Conservation (phyloP, 2,113 vertebrate species). For the Apteryx owenii region DNA sequence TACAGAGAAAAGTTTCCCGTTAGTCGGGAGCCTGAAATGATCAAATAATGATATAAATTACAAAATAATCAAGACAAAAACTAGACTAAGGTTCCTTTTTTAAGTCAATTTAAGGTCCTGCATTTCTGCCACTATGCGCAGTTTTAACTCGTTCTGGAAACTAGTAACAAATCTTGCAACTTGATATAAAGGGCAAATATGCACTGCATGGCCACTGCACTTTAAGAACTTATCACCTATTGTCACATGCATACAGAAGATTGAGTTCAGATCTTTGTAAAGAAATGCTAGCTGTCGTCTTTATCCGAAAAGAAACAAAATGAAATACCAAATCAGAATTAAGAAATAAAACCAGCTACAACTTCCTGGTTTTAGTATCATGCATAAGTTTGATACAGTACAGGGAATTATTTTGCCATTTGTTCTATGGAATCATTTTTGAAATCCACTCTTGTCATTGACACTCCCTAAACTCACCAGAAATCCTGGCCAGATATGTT, state of each 20-base stretch:
- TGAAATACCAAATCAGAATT: neutral
- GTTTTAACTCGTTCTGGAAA: neutral
- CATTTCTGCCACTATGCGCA: neutral
- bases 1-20: neutral
- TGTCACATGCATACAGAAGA: neutral
- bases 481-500: accelerated
- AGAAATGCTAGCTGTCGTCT: neutral
- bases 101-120: neutral
- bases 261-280: neutral
- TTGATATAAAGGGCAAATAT: neutral
- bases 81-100: neutral
- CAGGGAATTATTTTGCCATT: neutral
- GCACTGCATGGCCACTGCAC: neutral
- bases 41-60: neutral
- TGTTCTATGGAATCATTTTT: neutral
- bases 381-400: neutral
- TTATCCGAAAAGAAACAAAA: neutral
- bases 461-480: neutral
- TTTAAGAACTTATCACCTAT: neutral
- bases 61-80: neutral
- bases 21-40: neutral
- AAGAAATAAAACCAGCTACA: neutral
- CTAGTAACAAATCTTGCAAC: neutral
- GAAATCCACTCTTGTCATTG: neutral
- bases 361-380: neutral